These are phyloP conservation scores for Labeo calbasu DNA, from an alignment of 2,797 vertebrate genomes.

Conservation along the genomic window DNA sequence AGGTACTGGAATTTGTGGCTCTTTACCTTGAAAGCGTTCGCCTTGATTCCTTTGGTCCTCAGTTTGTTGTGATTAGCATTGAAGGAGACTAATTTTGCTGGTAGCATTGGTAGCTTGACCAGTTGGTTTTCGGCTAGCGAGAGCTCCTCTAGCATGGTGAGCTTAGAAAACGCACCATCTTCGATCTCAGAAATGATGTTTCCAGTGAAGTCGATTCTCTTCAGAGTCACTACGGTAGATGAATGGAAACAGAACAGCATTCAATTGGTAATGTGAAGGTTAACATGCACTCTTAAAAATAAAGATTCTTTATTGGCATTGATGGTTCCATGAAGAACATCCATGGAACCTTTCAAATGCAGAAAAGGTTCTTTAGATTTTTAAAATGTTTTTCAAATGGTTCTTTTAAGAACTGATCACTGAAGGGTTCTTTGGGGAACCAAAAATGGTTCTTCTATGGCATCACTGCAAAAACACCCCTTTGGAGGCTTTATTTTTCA, in stretches of 20 bases:
- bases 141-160: conserved; percentile 87
- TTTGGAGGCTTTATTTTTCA: no score
- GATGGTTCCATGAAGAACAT: no score
- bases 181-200: conserved; percentile 96
- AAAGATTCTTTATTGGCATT: no score
- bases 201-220: conserved; percentile 94
- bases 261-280: neutral
- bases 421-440: no score
- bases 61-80: conserved; percentile 93
- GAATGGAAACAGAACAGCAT: conserved; percentile 8
- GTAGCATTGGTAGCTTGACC: conserved; percentile 89
- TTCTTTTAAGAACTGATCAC: no score
- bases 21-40: conserved; percentile 91
- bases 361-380: no score
- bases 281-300: no score
- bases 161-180: conserved; percentile 91
- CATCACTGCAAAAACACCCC: no score
- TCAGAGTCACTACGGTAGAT: conserved; percentile 85
- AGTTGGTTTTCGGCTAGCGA: conserved; percentile 91
- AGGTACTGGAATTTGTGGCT: conserved; percentile 13
- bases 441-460: no score
- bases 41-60: conserved; percentile 92
- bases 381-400: no score
- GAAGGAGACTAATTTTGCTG: conserved; percentile 85
- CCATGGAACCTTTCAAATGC: no score